Evolutionary conservation across 1,140 invertebrate genomes (phyloP).

Genomic region (Hycleus phaleratus): DNA sequence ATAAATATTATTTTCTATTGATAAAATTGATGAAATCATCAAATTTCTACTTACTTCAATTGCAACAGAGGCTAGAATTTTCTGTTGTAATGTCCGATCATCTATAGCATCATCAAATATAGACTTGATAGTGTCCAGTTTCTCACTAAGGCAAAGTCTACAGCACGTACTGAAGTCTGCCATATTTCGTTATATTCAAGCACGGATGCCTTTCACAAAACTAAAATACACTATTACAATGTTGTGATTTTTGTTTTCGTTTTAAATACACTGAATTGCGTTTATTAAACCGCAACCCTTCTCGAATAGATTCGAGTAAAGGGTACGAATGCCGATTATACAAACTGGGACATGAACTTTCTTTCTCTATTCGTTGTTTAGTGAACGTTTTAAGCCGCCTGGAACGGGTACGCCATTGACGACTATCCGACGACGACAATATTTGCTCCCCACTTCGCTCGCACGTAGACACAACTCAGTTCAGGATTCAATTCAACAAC

Average conservation of each 20-base stretch:
- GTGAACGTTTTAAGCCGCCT: constrained; percentile 7
- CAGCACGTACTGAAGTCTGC: constrained; percentile 31
- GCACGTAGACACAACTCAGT: no score
- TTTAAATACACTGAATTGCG: not conserved
- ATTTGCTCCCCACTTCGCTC: no score
- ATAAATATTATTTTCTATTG: not conserved
- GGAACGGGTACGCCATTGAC: constrained; percentile 12
- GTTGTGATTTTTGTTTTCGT: not conserved
- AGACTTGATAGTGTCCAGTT: constrained; percentile 26
- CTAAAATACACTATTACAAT: not conserved
- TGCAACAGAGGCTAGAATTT: constrained; percentile 26
- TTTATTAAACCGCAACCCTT: no score
- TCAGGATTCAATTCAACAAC: no score
- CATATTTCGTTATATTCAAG: not conserved
- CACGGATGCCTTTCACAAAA: not conserved
- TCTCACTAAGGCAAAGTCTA: constrained; percentile 34
- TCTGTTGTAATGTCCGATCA: constrained; percentile 20
- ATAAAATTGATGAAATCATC: not conserved
- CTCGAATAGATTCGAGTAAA: no score
- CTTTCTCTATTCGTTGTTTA: not conserved
- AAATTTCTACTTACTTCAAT: constrained; percentile 29
- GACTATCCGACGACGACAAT: not conserved
- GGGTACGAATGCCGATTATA: no score
- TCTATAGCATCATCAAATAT: constrained; percentile 28
- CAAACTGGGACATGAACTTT: not conserved